These are phyloP conservation scores for Pediacus dermestoides DNA, from an alignment of 2,888 invertebrate genomes.

Conservation along the genomic window DNA sequence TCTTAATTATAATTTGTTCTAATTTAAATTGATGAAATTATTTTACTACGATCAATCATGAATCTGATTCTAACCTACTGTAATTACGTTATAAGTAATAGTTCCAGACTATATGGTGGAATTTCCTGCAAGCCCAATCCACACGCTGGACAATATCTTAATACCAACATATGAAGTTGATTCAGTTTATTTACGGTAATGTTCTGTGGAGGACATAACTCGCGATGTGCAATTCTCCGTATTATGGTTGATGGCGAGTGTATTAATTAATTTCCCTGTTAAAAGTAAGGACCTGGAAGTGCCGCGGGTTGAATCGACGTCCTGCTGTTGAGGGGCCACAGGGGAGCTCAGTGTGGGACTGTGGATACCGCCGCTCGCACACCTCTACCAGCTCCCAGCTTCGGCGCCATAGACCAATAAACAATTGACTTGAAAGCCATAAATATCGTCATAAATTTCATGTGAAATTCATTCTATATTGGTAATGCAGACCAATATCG, in stretches of 20 bases:
- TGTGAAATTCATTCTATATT: conserved; percentile 18
- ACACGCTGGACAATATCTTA: conserved; percentile 37
- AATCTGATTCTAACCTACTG: no score
- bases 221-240: conserved; percentile 32
- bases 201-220: conserved; percentile 29
- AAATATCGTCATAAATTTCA: conserved; percentile 33
- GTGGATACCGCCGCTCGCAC: conserved; percentile 37
- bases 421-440: conserved; percentile 41
- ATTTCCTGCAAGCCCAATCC: no score
- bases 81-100: no score
- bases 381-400: conserved; percentile 40
- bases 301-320: conserved; percentile 22
- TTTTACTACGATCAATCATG: no score
- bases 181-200: conserved; percentile 37
- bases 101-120: no score
- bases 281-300: conserved; percentile 37
- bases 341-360: conserved; percentile 28
- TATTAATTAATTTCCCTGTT: conserved; percentile 36
- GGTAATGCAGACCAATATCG: no score
- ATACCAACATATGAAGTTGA: conserved; percentile 33
- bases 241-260: conserved; percentile 34
- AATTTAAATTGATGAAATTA: no score
- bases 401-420: conserved; percentile 40
- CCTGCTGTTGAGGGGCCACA: conserved; percentile 17
- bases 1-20: no score